These are phyloP conservation scores for Ataeniobius toweri DNA, from an alignment of 2,797 vertebrate genomes.

Conservation along the genomic window DNA sequence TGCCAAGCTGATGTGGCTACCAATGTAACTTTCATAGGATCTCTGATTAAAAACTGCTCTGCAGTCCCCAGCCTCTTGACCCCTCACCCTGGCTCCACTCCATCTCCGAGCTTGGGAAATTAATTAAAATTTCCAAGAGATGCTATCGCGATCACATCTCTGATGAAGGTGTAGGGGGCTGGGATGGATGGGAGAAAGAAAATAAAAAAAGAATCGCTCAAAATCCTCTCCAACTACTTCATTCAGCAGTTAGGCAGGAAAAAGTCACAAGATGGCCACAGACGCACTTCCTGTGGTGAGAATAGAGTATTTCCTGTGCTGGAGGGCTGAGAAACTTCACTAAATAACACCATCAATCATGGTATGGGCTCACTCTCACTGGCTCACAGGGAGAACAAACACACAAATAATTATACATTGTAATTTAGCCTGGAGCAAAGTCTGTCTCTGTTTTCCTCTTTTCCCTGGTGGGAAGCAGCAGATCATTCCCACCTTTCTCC, in stretches of 20 bases:
- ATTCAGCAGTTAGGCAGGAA: constrained; percentile 53
- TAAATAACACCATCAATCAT: constrained; percentile 93
- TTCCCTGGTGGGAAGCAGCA: constrained; percentile 86
- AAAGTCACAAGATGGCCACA: constrained; percentile 80
- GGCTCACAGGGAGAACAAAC: constrained; percentile 67
- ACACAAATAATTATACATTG: constrained; percentile 73
- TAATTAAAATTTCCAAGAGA: constrained; percentile 93
- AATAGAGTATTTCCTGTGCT: constrained; percentile 85
- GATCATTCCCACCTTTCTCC: constrained; percentile 72
- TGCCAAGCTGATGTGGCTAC: constrained; percentile 57
- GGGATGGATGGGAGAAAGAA: background rate
- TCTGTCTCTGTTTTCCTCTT: constrained; percentile 68
- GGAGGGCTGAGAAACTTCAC: constrained; percentile 84
- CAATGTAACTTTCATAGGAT: constrained; percentile 84
- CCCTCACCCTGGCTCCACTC: constrained; percentile 90
- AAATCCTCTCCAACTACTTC: constrained; percentile 65
- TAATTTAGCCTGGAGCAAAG: constrained; percentile 75
- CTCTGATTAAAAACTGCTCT: constrained; percentile 98
- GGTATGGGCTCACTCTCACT: constrained; percentile 76
- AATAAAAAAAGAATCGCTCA: constrained; percentile 68
- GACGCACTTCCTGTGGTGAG: constrained; percentile 87
- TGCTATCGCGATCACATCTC: constrained; percentile 82
- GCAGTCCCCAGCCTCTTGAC: constrained; percentile 93
- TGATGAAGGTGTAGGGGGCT: constrained; percentile 47
- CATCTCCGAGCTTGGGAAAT: constrained; percentile 91